phyloP scores from a whole-genome alignment of 2,888 invertebrate genomes.

The Aporophyla nigra region DNA sequence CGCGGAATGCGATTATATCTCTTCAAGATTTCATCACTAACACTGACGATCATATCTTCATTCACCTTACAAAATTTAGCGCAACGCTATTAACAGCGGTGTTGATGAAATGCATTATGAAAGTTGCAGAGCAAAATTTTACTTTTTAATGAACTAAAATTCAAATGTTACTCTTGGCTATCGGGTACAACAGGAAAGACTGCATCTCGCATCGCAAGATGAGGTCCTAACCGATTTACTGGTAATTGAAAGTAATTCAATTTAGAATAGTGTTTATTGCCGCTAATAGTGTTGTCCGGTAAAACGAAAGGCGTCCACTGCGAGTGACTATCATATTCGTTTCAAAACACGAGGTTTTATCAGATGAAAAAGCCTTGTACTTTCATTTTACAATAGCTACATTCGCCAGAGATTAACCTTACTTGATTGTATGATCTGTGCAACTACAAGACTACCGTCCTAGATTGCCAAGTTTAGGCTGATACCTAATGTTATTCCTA shows the following conservation, averaged over 20 bases:
- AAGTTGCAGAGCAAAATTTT: conserved; percentile 57
- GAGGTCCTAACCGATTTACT: conserved; percentile 81
- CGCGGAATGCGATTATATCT: conserved; percentile 86
- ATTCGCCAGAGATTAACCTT: conserved; percentile 21
- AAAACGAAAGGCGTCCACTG: conserved; percentile 71
- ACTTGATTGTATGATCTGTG: conserved; percentile 24
- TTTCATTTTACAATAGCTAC: conserved; percentile 36
- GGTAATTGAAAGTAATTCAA: conserved; percentile 83
- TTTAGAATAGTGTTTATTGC: conserved; percentile 78
- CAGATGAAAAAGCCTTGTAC: conserved; percentile 31
- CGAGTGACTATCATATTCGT: conserved; percentile 45
- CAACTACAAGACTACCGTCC: conserved; percentile 37
- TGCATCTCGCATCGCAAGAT: conserved; percentile 68
- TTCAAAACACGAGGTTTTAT: conserved; percentile 42
- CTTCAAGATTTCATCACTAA: conserved; percentile 80
- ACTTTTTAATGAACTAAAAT: conserved; percentile 49
- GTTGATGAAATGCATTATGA: conserved; percentile 65
- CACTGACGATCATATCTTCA: conserved; percentile 73
- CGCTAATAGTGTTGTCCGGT: conserved; percentile 70
- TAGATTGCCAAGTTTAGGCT: conserved; percentile 56
- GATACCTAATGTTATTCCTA: conserved; percentile 22
- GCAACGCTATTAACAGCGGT: conserved; percentile 63
- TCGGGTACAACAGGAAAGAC: conserved; percentile 59
- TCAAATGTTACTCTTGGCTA: conserved; percentile 55
- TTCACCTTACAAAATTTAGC: conserved; percentile 73